A percentile compares a stretch with the other conserved stretches of the same genome.
These are phyloP conservation scores for Poecile montanus DNA, from an alignment of 2,797 vertebrate species.

Conservation along the genomic window DNA sequence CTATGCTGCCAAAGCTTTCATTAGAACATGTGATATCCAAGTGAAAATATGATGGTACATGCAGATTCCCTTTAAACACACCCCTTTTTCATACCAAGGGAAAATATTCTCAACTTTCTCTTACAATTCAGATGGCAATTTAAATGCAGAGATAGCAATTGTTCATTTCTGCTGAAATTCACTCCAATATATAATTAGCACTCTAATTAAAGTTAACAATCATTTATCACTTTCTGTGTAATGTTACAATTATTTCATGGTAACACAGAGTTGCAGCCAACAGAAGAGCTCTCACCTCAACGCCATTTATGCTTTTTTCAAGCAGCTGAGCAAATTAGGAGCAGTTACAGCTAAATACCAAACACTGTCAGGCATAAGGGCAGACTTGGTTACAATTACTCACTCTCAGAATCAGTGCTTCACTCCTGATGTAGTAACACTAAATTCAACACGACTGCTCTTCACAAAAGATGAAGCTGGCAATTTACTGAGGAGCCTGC, in stretches of 20 bases:
- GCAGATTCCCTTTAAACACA: background rate
- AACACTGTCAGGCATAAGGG: background rate
- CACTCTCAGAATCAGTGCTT: background rate
- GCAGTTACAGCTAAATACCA: background rate
- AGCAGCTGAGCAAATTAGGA: slow-evolving; percentile 4
- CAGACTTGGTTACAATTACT: background rate
- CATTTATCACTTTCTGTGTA: background rate
- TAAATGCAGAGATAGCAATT: background rate
- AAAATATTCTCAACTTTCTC: background rate
- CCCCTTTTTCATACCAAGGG: background rate
- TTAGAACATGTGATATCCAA: background rate
- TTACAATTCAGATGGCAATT: background rate
- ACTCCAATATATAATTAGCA: background rate
- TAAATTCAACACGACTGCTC: background rate
- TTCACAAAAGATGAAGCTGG: background rate
- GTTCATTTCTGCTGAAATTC: background rate
- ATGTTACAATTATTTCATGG: background rate
- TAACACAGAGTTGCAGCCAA: background rate
- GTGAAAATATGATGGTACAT: background rate
- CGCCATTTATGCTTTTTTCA: background rate
- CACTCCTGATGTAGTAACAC: background rate
- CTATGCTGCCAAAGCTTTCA: background rate
- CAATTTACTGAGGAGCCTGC: background rate
- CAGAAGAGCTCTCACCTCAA: background rate
- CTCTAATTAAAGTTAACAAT: background rate